Percentiles rank a stretch among this genome's conserved stretches.
Conservation (phyloP, 2,888 invertebrate species). For the Laspeyria flexula region DNA sequence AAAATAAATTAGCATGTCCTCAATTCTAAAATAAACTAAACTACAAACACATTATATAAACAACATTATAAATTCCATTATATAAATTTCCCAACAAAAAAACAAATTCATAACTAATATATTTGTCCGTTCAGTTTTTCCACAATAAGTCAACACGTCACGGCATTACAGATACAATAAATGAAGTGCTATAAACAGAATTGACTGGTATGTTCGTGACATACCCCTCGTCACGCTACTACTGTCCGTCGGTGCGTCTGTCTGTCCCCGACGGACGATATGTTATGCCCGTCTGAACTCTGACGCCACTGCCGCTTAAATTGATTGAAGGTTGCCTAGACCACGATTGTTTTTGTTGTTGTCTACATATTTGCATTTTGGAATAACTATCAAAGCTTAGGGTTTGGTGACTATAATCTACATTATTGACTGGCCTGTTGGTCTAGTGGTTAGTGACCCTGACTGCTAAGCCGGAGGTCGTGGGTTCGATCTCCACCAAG, state of each 20-base stretch:
- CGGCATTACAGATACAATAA: slow-evolving; percentile 30
- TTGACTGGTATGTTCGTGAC: slow-evolving; percentile 54
- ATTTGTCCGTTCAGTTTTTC: background rate
- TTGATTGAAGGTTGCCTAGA: slow-evolving; percentile 56
- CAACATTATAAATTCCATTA: no score
- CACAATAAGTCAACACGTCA: slow-evolving; percentile 7
- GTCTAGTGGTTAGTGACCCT: no score
- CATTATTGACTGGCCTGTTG: no score
- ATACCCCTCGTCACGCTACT: slow-evolving; percentile 58
- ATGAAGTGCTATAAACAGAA: slow-evolving; percentile 49
- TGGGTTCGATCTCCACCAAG: no score
- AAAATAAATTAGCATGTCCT: no score
- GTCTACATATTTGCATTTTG: slow-evolving; percentile 5
- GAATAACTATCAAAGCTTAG: background rate
- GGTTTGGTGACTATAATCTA: background rate
- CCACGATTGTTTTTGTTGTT: slow-evolving; percentile 29
- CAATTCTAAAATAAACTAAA: no score
- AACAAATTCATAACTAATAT: background rate
- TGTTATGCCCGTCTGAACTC: slow-evolving; percentile 65
- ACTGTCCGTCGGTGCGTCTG: slow-evolving; percentile 38
- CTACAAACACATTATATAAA: no score
- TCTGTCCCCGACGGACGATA: slow-evolving; percentile 62
- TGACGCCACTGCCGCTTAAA: slow-evolving; percentile 54
- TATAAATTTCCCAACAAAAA: background rate
- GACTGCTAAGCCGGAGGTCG: no score